Evolutionary conservation across 2,797 vertebrate genomes (phyloP).

Genomic region (Tapera naevia): DNA sequence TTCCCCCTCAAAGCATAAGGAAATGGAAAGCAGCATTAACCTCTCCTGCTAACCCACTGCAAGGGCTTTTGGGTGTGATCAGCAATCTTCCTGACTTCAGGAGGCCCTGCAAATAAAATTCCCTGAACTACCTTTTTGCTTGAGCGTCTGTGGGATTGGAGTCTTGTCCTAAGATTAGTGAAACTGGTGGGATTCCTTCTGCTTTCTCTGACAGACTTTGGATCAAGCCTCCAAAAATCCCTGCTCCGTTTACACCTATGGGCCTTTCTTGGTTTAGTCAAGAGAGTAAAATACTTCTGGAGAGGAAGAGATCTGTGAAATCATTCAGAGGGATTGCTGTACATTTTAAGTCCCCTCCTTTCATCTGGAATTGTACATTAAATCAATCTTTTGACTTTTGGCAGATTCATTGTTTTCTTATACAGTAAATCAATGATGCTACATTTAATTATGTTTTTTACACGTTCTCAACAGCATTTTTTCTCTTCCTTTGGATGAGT

Average conservation of each 20-base stretch:
- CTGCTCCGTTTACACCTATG: not conserved
- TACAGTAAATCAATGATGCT: slow-evolving; percentile 42
- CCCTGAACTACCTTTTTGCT: not conserved
- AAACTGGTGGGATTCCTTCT: not conserved
- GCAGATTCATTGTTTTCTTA: slow-evolving; percentile 28
- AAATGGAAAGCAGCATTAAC: slow-evolving; percentile 34
- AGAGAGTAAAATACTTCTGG: not conserved
- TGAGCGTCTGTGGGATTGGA: not conserved
- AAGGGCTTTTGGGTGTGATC: not conserved
- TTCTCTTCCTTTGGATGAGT: not conserved
- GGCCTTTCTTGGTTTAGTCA: not conserved
- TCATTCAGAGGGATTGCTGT: not conserved
- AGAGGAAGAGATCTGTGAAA: not conserved
- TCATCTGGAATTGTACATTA: slow-evolving; percentile 28
- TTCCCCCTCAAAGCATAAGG: not conserved
- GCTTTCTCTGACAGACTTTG: not conserved
- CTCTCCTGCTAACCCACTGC: not conserved
- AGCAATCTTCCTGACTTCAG: slow-evolving; percentile 13
- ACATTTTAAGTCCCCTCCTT: not conserved
- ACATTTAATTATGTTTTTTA: slow-evolving; percentile 25
- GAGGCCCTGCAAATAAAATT: slow-evolving; percentile 1
- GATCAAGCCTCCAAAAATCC: not conserved
- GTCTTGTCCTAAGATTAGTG: not conserved
- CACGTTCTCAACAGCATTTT: not conserved
- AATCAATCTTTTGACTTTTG: slow-evolving; percentile 29